A percentile compares a stretch with the other conserved stretches of the same genome.
These are phyloP conservation scores for Acanthisitta chloris DNA, from an alignment of 2,113 vertebrate genomes.

Conservation along the genomic window DNA sequence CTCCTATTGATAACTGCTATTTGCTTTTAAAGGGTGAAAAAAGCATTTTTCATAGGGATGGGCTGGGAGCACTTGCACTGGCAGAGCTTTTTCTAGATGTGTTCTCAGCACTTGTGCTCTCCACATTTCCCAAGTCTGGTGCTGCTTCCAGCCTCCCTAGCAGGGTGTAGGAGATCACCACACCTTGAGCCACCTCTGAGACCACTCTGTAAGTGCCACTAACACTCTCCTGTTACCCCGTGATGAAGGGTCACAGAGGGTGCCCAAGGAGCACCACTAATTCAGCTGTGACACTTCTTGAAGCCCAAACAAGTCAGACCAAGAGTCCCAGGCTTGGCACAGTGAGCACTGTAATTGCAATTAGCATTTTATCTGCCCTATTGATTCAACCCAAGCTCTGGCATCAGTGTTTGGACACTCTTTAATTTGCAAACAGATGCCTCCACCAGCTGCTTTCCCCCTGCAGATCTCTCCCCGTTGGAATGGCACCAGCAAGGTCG, in stretches of 20 bases:
- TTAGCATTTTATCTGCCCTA: slow-evolving; percentile 39
- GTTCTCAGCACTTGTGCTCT: background rate
- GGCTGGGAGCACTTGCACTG: background rate
- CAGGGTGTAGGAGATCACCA: background rate
- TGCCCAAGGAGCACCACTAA: background rate
- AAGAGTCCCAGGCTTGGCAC: background rate
- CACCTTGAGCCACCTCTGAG: background rate
- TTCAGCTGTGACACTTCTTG: background rate
- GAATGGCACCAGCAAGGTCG: background rate
- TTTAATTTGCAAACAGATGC: slow-evolving; percentile 4
- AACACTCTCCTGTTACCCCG: background rate
- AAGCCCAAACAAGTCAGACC: background rate
- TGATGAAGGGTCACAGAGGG: background rate
- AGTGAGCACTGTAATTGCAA: background rate
- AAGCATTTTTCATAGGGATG: background rate
- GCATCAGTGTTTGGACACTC: background rate
- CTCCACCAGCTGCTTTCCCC: background rate
- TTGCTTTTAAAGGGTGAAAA: background rate
- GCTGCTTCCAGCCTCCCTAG: background rate
- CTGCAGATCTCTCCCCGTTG: background rate
- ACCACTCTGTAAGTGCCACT: background rate
- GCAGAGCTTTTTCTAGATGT: background rate
- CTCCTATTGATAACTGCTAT: background rate
- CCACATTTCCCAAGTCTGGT: background rate
- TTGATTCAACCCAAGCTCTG: background rate